Conservation (phyloP, 1,140 invertebrate genomes). For the Drosophila prosaltans region DNA sequence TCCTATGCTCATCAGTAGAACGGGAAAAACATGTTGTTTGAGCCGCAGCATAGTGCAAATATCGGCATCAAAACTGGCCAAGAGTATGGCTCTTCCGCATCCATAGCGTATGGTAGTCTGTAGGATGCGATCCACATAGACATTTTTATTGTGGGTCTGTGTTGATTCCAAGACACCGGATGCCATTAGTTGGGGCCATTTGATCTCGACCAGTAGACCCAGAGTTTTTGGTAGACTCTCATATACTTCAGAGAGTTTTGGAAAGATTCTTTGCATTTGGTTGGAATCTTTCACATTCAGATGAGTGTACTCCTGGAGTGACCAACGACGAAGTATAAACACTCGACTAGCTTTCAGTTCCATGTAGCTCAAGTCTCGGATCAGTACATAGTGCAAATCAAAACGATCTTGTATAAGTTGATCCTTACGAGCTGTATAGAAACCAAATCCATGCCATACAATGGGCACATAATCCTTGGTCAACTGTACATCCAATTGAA, state of each 20-base stretch:
- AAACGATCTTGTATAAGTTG: slow-evolving; percentile 89
- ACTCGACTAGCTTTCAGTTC: slow-evolving; percentile 91
- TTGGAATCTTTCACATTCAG: slow-evolving; percentile 49
- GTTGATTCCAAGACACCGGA: slow-evolving; percentile 93
- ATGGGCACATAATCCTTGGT: slow-evolving; percentile 96
- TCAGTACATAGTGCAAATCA: slow-evolving; percentile 92
- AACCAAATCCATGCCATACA: slow-evolving; percentile 97
- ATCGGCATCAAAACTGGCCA: slow-evolving; percentile 97
- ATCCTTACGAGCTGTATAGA: slow-evolving; percentile 84
- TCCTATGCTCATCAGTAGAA: slow-evolving; percentile 95
- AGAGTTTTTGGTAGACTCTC: slow-evolving; percentile 90
- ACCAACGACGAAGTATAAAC: slow-evolving; percentile 56
- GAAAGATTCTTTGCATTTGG: slow-evolving; percentile 95
- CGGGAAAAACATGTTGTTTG: slow-evolving; percentile 97
- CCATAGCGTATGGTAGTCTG: slow-evolving; percentile 90
- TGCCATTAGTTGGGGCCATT: slow-evolving; percentile 94
- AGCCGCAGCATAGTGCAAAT: slow-evolving; percentile 94
- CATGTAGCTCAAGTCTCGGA: slow-evolving; percentile 94
- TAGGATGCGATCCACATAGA: slow-evolving; percentile 91
- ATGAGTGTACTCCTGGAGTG: slow-evolving; percentile 59
- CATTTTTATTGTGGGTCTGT: slow-evolving; percentile 94
- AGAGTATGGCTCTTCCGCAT: slow-evolving; percentile 91
- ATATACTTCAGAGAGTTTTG: slow-evolving; percentile 90
- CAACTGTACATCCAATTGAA: slow-evolving; percentile 97
- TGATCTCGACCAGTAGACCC: slow-evolving; percentile 98